Conservation (phyloP, 2,888 invertebrate genomes). For the Gortyna flavago region DNA sequence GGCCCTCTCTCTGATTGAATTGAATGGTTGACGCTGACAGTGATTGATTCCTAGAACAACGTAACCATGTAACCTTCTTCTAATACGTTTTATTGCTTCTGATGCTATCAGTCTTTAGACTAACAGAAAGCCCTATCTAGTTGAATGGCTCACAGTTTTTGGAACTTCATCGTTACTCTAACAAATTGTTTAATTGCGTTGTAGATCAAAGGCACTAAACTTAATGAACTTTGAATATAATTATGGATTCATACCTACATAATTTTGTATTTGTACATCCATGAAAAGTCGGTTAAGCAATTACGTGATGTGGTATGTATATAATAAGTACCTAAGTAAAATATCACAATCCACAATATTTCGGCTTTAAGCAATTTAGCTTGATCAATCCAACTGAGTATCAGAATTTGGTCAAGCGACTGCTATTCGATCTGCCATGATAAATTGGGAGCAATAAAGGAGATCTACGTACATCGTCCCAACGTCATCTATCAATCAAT, state of each 20-base stretch:
- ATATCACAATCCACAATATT: background rate
- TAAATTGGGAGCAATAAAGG: background rate
- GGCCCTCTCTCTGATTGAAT: constrained; percentile 48
- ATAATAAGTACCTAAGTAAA: background rate
- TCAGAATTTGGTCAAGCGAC: background rate
- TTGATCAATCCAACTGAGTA: background rate
- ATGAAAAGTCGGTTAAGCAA: background rate
- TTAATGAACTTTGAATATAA: background rate
- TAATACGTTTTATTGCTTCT: constrained; percentile 34
- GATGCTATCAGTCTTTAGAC: constrained; percentile 8
- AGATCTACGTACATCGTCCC: background rate
- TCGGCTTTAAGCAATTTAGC: background rate
- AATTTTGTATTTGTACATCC: background rate
- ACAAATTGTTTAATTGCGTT: background rate
- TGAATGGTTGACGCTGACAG: constrained; percentile 49
- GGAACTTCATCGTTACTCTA: background rate
- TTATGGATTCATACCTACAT: background rate
- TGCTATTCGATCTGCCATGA: background rate
- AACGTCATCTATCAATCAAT: constrained; percentile 36
- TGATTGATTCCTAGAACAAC: constrained; percentile 53
- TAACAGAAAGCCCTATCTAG: constrained; percentile 5
- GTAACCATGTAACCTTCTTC: constrained; percentile 24
- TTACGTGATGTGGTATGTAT: background rate
- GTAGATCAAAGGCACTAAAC: background rate
- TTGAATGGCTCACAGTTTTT: constrained; percentile 9